phyloP scores from a whole-genome alignment of 2,888 invertebrate species.

The Tachina lurida region DNA sequence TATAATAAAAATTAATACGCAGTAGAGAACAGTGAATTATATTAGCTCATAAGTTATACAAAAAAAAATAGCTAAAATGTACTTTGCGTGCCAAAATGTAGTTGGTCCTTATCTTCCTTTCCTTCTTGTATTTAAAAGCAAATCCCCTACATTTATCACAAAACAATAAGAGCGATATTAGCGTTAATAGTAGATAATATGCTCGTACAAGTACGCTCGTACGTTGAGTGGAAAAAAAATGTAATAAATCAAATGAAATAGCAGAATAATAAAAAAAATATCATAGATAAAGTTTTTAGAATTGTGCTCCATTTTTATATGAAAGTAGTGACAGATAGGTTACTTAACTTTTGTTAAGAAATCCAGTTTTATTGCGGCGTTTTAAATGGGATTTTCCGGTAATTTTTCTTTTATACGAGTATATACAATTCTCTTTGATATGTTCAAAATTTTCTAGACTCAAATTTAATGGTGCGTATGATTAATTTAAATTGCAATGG shows the following conservation, averaged over 20 bases:
- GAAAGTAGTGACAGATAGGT: neutral
- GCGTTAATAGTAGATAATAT: neutral
- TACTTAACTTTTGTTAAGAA: neutral
- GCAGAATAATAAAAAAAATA: neutral
- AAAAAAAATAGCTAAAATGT: neutral
- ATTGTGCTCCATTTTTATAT: too few species aligned
- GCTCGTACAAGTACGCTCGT: neutral
- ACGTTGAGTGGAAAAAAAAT: neutral
- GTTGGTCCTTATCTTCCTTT: neutral
- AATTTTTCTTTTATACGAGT: too few species aligned
- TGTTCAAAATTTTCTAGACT: too few species aligned
- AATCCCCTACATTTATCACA: slow-evolving; percentile 5
- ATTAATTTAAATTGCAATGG: too few species aligned
- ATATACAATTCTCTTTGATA: too few species aligned
- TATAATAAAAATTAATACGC: neutral
- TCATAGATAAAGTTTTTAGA: neutral
- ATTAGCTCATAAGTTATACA: neutral
- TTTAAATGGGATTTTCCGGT: too few species aligned
- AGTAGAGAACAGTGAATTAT: neutral
- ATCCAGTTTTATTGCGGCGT: too few species aligned
- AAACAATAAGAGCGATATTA: neutral
- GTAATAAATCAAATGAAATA: neutral
- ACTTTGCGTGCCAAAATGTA: neutral
- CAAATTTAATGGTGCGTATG: too few species aligned
- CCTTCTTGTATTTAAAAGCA: neutral